phyloP scores from a whole-genome alignment of 2,113 vertebrate species.

The Loxodonta africana region DNA sequence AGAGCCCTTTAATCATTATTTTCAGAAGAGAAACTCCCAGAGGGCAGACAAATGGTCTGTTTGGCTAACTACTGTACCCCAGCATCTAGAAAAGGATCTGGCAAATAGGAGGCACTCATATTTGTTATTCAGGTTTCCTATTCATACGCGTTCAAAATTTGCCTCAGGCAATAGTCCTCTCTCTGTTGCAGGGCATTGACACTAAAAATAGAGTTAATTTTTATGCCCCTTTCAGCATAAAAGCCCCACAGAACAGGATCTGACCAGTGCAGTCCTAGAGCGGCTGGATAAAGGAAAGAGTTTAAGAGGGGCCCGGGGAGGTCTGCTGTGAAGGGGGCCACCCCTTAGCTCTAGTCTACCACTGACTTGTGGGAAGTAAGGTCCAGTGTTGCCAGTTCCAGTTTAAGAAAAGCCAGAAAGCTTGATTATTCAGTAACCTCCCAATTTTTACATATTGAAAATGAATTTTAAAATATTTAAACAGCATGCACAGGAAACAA shows the following conservation, averaged over 20 bases:
- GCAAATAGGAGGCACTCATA: neutral
- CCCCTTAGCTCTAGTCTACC: fast-evolving
- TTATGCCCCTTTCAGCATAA: neutral
- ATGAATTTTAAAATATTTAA: slow-evolving; percentile 34
- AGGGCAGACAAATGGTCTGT: neutral
- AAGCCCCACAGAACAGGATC: neutral
- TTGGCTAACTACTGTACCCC: neutral
- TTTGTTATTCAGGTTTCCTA: neutral
- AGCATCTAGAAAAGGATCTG: neutral
- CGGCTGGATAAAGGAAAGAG: neutral
- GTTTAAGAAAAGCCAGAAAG: slow-evolving; percentile 24
- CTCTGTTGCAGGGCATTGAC: neutral
- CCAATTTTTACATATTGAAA: slow-evolving; percentile 15
- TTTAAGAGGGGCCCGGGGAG: neutral
- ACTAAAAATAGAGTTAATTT: neutral
- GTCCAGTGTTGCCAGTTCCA: neutral
- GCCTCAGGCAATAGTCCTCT: neutral
- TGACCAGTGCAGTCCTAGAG: neutral
- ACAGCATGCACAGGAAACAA: neutral
- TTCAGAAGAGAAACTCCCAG: neutral
- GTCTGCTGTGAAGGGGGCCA: too few species aligned
- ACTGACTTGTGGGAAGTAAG: fast-evolving
- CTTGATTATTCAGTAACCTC: neutral
- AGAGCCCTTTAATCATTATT: neutral
- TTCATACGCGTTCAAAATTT: neutral